Base-by-base conservation (phyloP, 64 coral and sea anemone species). In the Pocillopora verrucosa region DNA sequence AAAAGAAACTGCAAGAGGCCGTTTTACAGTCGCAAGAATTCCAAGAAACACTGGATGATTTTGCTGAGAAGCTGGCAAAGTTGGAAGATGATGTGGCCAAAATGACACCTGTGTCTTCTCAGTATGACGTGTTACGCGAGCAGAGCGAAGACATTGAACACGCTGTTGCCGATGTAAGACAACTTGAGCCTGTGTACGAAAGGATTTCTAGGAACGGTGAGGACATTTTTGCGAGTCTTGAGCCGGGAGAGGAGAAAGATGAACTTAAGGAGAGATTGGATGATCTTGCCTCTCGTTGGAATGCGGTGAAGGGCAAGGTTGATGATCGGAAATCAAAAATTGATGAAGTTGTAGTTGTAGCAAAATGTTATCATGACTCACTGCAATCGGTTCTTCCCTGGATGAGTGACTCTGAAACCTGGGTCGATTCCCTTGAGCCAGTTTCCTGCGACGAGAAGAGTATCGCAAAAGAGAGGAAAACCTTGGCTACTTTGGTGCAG, bases 171-270 rank as follows among this genome's bases (percentile, higher is more conserved):
- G 94, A 95, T 57, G 79, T 93, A 38, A 94, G 89, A 72, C 94
- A 91, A 38, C 97, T 95, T 13, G 97, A 99, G 80, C 97, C 97
- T 22, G 86, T 99, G 35, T 99, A 88, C 74, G 94, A 93, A 80
- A 90, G 89, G 81, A 84, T 95, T 10, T 87, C 74, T 35, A 92
- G 87, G 59, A 84, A 76, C 80, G 97, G 94, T 14, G 25, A 72
- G 2, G 91, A 90, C 24, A 86, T 92, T 24, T 72, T 99, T 20
- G 91, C 92, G 17, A 91, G 64, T 4, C 79, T 95, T 58, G 94
- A 95, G 15, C 77, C 91, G 1, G 97, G 93, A 80, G 78, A 87
- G 57, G 97, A 99, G 17, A 87, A 88, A 81, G 91, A 90, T 25
- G 77, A 93, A 37, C 74, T 99, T 3, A 83, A 93, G 45, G 97